Conservation (phyloP, 2,797 vertebrate genomes). For the Eurystomus glaucurus region DNA sequence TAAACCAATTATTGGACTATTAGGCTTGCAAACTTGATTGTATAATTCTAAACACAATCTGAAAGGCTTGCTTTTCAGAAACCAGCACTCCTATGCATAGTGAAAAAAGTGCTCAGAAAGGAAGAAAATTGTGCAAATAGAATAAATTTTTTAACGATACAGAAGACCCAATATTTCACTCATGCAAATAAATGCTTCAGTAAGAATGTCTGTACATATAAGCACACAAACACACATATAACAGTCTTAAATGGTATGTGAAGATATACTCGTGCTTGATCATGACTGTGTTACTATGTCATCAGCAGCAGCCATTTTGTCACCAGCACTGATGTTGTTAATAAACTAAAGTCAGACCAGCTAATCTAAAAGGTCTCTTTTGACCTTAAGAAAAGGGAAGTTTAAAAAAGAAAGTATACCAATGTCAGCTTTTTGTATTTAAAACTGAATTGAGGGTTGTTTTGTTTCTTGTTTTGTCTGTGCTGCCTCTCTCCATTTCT, state of each 20-base stretch:
- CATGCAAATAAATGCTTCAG: background rate
- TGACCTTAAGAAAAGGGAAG: background rate
- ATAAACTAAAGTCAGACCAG: background rate
- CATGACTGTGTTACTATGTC: fast-evolving
- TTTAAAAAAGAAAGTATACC: background rate
- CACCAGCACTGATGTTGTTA: background rate
- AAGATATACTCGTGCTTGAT: background rate
- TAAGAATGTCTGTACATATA: background rate
- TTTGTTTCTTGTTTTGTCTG: background rate
- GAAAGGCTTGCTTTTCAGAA: background rate
- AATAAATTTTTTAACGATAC: background rate
- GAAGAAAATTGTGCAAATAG: background rate
- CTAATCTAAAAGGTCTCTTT: background rate
- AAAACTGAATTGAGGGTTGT: background rate
- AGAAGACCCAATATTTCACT: background rate
- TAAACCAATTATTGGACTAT: background rate
- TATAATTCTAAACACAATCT: background rate
- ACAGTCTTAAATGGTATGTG: fast-evolving
- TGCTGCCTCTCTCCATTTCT: background rate
- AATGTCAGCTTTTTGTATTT: background rate
- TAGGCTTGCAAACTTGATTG: background rate
- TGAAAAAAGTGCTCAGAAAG: background rate
- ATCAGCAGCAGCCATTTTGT: background rate
- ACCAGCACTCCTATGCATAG: background rate
- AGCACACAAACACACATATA: background rate